phyloP scores from a whole-genome alignment of 2,797 vertebrate genomes.

The Sebastes ruberrimus region DNA sequence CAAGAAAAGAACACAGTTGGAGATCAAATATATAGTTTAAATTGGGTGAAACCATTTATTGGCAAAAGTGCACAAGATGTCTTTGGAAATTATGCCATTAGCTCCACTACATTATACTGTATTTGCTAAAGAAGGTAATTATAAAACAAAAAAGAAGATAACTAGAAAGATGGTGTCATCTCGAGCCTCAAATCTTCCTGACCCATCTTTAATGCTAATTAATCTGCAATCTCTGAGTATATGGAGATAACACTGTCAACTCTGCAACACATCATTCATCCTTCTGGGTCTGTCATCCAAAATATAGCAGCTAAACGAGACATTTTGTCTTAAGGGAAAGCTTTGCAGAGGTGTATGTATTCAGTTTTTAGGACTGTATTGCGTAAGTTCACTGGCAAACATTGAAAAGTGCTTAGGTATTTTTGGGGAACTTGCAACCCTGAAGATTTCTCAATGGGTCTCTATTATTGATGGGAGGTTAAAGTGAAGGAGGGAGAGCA shows the following conservation, averaged over 20 bases:
- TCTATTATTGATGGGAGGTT: conserved; percentile 6
- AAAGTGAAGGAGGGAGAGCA: not conserved
- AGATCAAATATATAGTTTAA: not conserved
- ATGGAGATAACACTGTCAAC: not conserved
- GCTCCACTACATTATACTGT: not conserved
- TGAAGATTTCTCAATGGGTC: not conserved
- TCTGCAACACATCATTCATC: conserved; percentile 15
- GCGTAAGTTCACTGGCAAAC: not conserved
- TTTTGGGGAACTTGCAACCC: not conserved
- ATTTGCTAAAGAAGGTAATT: not conserved
- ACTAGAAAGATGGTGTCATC: not conserved
- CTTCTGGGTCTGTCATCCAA: not conserved
- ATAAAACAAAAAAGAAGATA: not conserved
- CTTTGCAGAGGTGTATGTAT: not conserved
- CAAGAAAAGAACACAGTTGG: not conserved
- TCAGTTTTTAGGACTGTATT: not conserved
- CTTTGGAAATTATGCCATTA: not conserved
- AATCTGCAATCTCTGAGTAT: not conserved
- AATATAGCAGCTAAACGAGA: not conserved
- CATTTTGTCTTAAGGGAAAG: not conserved
- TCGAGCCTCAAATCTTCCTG: not conserved
- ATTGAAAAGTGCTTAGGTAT: not conserved
- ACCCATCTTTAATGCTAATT: not conserved
- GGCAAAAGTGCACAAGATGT: not conserved
- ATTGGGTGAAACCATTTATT: not conserved